These are phyloP conservation scores for Drosophila hamatofila DNA, from an alignment of 2,888 invertebrate genomes.

Conservation along the genomic window DNA sequence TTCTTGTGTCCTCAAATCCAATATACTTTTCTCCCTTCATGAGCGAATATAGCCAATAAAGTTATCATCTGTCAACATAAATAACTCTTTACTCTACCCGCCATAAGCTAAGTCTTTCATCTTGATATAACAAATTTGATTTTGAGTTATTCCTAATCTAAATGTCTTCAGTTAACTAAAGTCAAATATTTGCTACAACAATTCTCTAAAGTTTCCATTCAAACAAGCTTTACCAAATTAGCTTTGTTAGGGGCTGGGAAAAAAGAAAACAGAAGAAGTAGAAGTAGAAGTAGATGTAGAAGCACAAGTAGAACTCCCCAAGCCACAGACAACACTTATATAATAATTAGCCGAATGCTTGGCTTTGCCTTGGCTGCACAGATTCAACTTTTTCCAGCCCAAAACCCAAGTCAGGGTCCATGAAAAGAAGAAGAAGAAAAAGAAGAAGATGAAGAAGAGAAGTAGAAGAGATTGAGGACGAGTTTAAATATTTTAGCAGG, in stretches of 20 bases:
- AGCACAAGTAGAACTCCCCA: not conserved
- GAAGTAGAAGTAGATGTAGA: not conserved
- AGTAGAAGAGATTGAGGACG: constrained; percentile 36
- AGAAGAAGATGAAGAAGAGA: not conserved
- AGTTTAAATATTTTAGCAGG: constrained; percentile 70
- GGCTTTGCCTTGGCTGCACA: constrained; percentile 7
- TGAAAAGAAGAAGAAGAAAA: constrained; percentile 32
- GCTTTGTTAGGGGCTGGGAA: constrained; percentile 17
- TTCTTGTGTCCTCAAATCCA: no score
- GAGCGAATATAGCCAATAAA: not conserved
- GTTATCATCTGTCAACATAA: not conserved
- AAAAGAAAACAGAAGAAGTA: not conserved
- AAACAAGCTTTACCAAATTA: constrained; percentile 20
- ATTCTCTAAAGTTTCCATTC: constrained; percentile 1
- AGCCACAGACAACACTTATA: constrained; percentile 45
- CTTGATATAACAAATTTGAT: constrained; percentile 2
- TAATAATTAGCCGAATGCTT: constrained; percentile 72
- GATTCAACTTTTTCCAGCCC: not conserved
- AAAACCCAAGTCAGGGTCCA: not conserved
- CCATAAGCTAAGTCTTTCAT: not conserved
- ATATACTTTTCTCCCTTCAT: not conserved
- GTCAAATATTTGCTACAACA: constrained; percentile 7
- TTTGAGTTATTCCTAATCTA: constrained; percentile 3
- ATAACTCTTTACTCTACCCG: not conserved
- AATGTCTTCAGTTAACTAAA: constrained; percentile 4